Base-by-base conservation (phyloP, 2,797 vertebrate genomes). In the Percopsis omiscomaycus region DNA sequence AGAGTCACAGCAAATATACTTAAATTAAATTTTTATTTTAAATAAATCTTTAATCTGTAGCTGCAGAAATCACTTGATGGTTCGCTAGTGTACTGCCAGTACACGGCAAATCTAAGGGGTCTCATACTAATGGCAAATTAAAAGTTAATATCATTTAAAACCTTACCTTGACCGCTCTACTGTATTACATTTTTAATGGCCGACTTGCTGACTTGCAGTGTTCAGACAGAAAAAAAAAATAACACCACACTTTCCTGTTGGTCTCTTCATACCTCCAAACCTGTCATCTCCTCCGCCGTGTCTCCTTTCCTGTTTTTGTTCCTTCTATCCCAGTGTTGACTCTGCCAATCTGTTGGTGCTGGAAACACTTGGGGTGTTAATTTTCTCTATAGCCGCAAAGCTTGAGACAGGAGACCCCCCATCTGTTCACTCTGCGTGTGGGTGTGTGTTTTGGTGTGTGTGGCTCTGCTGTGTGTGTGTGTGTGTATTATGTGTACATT, bases 271-370 rank as follows among this genome's bases (percentile, higher is more conserved):
- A 69, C 78, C 59, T 84, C 71, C 47, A 61, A 64, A 81, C 75
- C 74, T 82, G 67, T 79, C 71, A 73, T 84, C 76, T 74, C 60
- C 66, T 79, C 50, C 72, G 14, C 64, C 61, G 52, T 68, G 51
- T 81, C 50, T 75, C 63, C 11, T 5, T 80, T 76, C 75, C 65
- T 83, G 71, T 79, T 71, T 55, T 79, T 80, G 56, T 80, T 83
- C 61, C 64, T 78, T 84, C 81, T 81, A 73, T 81, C 78, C 78
- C 69, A 30, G 67, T 63, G 69, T 67, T 72, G 68, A 77, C 74
- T 79, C 67, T 5, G 27, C 78, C 86, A 87, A 77, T 86, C 86
- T 85, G 82, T 82, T 82, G 69, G 59, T 74, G 73, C 81, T 79
- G 59, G 61, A 71, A 84, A 66, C 61, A 46, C 65, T 81, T 66